Conservation (phyloP, 2,113 vertebrate species). For the Marmota monax region DNA sequence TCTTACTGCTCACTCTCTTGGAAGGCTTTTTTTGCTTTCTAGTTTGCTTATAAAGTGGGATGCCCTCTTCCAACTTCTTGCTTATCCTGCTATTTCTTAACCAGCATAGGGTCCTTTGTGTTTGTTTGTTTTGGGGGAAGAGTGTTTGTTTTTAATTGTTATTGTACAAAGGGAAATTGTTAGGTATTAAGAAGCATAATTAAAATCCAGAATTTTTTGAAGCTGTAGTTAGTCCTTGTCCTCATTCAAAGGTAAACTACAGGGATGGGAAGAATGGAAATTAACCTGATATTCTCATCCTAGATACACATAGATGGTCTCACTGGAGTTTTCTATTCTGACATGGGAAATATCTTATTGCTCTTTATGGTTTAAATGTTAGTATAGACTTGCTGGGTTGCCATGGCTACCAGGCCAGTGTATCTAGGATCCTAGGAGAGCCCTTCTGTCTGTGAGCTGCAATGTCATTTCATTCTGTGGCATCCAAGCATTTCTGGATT, state of each 20-base stretch:
- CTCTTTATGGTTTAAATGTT: slow-evolving; percentile 61
- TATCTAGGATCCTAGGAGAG: slow-evolving; percentile 30
- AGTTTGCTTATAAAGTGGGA: slow-evolving; percentile 47
- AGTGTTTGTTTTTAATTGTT: slow-evolving; percentile 55
- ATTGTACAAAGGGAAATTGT: slow-evolving; percentile 42
- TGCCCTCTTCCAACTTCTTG: slow-evolving; percentile 40
- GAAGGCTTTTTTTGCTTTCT: slow-evolving; percentile 49
- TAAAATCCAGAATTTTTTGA: slow-evolving; percentile 64
- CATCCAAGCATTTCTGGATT: slow-evolving; percentile 53
- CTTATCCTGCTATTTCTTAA: slow-evolving; percentile 53
- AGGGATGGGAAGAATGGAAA: not conserved
- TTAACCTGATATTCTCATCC: slow-evolving; percentile 49
- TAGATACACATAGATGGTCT: slow-evolving; percentile 28
- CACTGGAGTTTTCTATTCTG: slow-evolving; percentile 29
- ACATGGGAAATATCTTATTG: slow-evolving; percentile 52
- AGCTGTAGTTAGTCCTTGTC: slow-evolving; percentile 38
- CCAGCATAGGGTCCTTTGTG: slow-evolving; percentile 36
- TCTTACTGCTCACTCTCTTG: slow-evolving; percentile 37
- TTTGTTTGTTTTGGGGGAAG: not conserved
- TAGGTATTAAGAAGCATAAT: slow-evolving; percentile 40
- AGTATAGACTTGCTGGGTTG: not conserved
- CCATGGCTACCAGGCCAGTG: not conserved
- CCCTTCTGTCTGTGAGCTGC: not conserved
- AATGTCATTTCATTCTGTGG: slow-evolving; percentile 46
- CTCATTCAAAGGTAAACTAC: slow-evolving; percentile 58